Base-by-base conservation (phyloP, 2,888 invertebrate genomes). In the Pachydiplax longipennis region DNA sequence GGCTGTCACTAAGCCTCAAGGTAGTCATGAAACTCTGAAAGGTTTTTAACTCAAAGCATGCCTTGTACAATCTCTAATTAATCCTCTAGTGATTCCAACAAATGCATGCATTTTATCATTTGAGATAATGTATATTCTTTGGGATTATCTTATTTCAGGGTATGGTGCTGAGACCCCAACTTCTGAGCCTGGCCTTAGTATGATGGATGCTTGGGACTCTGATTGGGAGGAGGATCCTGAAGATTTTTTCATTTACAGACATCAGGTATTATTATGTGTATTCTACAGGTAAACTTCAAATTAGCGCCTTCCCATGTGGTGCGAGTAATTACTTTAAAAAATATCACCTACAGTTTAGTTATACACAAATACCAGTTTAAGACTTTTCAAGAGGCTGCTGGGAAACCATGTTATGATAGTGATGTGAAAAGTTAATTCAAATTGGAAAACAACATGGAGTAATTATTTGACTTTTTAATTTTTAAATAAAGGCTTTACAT, bases 161-260 rank as follows among this genome's bases (percentile, higher is more conserved):
- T 98, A 98, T 25, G 99, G 99, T 0, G 97, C 97, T 2, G 99
- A 99, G 94, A 99, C 99, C 22, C 99, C 99, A 35, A 97, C 97
- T 91, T 98, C 98, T 31, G 99, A 99, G 94, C 98, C 97, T 91
- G 98, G 95, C 8, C 96, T 97, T 93, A 96, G 97, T 93, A 97
- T 97, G 92, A 97, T 97, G 5, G 98, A 98, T 93, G 96, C 97
- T 94, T 98, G 98, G 98, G 98, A 98, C 94, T 96, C 96, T 90
- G 98, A 98, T 93, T 98, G 97, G 96, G 97, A 98, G 92, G 97
- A 98, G 92, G 98, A 97, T 93, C 96, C 97, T 12, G 98, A 98
- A 93, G 97, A 98, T 92, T 96, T 97, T 93, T 97, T 97, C 94
- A 95, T 97, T 92, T 97, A 97, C 93, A 95, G 97, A 15, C 97